Evolutionary conservation across 2,113 vertebrate species (phyloP).

Genomic region (Oncorhynchus nerka): DNA sequence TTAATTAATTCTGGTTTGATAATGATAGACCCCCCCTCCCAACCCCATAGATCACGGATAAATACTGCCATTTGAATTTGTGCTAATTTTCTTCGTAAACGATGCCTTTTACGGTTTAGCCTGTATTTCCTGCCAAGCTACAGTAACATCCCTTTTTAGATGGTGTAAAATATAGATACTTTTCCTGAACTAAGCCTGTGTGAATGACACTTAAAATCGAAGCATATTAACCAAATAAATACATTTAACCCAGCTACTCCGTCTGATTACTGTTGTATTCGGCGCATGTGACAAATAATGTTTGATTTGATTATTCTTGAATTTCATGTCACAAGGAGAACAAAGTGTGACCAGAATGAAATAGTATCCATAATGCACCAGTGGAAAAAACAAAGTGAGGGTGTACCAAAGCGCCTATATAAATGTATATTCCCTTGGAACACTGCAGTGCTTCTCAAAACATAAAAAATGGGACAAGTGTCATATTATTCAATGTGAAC

Average conservation of each 20-base stretch:
- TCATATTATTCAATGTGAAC: constrained; percentile 62
- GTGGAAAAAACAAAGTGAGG: neutral
- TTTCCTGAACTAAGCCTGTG: too few species aligned
- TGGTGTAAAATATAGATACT: too few species aligned
- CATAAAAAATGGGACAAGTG: constrained; percentile 68
- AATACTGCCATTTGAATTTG: constrained; percentile 1
- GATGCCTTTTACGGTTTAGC: neutral
- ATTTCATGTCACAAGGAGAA: neutral
- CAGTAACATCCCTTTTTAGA: too few species aligned
- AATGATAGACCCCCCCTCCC: neutral
- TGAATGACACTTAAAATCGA: too few species aligned
- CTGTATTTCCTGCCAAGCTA: too few species aligned
- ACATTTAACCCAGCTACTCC: too few species aligned
- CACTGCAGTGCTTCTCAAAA: constrained; percentile 42
- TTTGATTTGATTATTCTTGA: too few species aligned
- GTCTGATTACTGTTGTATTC: too few species aligned
- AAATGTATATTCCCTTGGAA: constrained; percentile 53
- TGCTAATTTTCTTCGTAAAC: neutral
- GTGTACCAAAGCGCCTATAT: constrained; percentile 47
- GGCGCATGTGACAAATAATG: too few species aligned
- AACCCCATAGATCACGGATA: constrained; percentile 4
- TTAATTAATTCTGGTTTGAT: constrained; percentile 36
- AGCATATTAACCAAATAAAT: too few species aligned
- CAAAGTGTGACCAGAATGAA: neutral
- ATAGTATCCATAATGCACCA: neutral